Evolutionary conservation across 1,140 invertebrate genomes (phyloP).

Genomic region (Tetragonula clypearis): DNA sequence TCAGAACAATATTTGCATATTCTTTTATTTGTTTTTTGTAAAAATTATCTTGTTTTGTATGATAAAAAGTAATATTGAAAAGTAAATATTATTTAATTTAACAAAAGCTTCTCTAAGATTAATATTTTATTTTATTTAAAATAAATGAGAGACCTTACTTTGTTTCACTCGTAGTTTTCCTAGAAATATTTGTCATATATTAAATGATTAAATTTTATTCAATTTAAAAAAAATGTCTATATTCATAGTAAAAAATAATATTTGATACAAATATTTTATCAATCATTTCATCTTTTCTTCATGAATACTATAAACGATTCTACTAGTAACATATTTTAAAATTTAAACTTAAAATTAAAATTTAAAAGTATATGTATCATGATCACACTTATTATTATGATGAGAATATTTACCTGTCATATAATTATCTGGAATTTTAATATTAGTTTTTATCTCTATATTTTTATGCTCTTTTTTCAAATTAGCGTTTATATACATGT

Average conservation of each 20-base stretch:
- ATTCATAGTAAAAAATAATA: not conserved
- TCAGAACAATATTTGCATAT: no score
- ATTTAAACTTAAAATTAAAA: not conserved
- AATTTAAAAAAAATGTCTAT: not conserved
- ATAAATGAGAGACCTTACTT: not conserved
- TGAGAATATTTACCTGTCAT: conserved; percentile 73
- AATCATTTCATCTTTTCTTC: not conserved
- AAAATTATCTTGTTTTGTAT: not conserved
- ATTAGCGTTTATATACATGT: conserved; percentile 61
- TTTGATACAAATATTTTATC: not conserved
- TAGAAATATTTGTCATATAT: not conserved
- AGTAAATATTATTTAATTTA: not conserved
- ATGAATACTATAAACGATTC: not conserved
- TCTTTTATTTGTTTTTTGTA: no score
- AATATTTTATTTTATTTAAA: not conserved
- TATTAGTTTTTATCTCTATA: conserved; percentile 59
- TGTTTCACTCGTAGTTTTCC: not conserved
- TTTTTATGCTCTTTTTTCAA: conserved; percentile 66
- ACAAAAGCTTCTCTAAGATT: not conserved
- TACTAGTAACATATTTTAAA: not conserved
- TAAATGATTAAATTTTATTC: not conserved
- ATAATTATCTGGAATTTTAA: conserved; percentile 80
- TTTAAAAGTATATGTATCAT: not conserved
- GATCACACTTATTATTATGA: not conserved
- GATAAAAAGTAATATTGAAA: not conserved